phyloP scores from a whole-genome alignment of 2,888 invertebrate species.

The Peribatodes rhomboidaria region DNA sequence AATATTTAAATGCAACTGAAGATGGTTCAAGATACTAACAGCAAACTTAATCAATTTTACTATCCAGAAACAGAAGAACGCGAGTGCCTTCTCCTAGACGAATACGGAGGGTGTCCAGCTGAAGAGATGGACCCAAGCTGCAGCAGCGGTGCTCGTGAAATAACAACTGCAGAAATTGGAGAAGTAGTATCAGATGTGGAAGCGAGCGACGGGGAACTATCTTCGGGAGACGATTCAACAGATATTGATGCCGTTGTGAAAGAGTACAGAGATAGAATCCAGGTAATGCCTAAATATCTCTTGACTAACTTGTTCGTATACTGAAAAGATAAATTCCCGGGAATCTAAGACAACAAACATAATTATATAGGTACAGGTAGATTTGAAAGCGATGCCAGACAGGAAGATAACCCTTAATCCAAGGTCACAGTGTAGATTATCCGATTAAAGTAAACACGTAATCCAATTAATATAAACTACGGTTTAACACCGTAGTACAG shows the following conservation, averaged over 20 bases:
- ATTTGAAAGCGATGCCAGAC: slow-evolving; percentile 1
- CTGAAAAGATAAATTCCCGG: neutral
- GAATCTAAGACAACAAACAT: neutral
- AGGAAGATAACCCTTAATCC: slow-evolving; percentile 12
- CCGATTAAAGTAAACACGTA: slow-evolving; percentile 18
- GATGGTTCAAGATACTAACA: neutral
- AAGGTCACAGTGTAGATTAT: slow-evolving; percentile 19
- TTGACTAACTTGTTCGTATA: neutral
- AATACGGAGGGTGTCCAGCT: slow-evolving; percentile 78
- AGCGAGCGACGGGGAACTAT: slow-evolving; percentile 86
- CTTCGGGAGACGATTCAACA: slow-evolving; percentile 88
- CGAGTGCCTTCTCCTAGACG: slow-evolving; percentile 87
- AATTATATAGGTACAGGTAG: neutral
- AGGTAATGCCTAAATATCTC: slow-evolving; percentile 71
- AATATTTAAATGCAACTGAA: neutral
- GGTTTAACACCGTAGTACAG: neutral
- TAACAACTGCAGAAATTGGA: slow-evolving; percentile 68
- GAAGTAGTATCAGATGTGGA: slow-evolving; percentile 75
- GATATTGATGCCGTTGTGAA: slow-evolving; percentile 93
- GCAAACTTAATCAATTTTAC: slow-evolving; percentile 17
- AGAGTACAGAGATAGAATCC: slow-evolving; percentile 90
- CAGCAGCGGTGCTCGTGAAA: slow-evolving; percentile 62
- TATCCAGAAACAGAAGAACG: slow-evolving; percentile 82
- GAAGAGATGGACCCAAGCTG: slow-evolving; percentile 75
- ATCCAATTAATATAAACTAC: slow-evolving; percentile 12